A percentile compares a stretch with the other conserved stretches of the same genome.
phyloP scores from a whole-genome alignment of 2,113 vertebrate species.

The Stigmatopora argus region DNA sequence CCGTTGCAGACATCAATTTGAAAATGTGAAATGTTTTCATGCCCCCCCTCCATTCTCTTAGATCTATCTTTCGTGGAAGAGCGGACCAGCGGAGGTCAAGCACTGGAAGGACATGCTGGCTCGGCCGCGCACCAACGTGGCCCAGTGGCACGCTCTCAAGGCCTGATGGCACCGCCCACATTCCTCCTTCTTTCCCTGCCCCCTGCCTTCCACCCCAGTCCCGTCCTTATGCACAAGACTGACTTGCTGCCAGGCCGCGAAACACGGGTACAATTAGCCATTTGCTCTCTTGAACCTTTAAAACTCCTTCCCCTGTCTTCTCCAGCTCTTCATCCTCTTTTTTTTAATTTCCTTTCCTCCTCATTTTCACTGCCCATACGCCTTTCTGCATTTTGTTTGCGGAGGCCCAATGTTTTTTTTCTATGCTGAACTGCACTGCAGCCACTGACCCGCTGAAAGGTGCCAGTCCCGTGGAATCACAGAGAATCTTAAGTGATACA shows the following conservation, averaged over 20 bases:
- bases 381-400: constrained; percentile 46
- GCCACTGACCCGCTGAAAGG: constrained; percentile 35
- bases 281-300: constrained; percentile 73
- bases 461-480: constrained; percentile 60
- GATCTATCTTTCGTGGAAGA: constrained; percentile 99
- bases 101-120: constrained; percentile 99
- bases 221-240: constrained; percentile 77
- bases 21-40: neutral
- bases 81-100: constrained; percentile 92
- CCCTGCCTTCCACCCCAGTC: constrained; percentile 30
- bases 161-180: constrained; percentile 77
- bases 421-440: constrained; percentile 47
- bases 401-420: constrained; percentile 39
- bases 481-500: constrained; percentile 46
- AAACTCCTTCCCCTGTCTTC: constrained; percentile 44
- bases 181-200: constrained; percentile 40
- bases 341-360: constrained; percentile 38
- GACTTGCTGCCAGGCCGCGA: constrained; percentile 71
- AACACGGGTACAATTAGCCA: constrained; percentile 81
- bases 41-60: constrained; percentile 43
- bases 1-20: neutral
- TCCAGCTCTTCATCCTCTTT: constrained; percentile 42
- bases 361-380: constrained; percentile 50
- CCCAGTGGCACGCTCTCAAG: constrained; percentile 98
- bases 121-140: constrained; percentile 91